phyloP scores from a whole-genome alignment of 2,888 invertebrate species.

The Ornithoptera alexandrae region DNA sequence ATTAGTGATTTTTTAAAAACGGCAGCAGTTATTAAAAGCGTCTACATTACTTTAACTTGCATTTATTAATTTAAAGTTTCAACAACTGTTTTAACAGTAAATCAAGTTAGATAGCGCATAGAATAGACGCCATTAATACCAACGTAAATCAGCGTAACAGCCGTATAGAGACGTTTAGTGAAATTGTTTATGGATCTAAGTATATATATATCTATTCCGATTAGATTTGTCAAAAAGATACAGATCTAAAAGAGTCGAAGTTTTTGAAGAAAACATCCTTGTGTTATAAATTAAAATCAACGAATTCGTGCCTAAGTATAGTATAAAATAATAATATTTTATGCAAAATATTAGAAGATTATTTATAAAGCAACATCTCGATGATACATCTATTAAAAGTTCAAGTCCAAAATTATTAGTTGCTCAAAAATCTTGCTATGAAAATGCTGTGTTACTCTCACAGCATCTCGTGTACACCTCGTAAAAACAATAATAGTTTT shows the following conservation, averaged over 20 bases:
- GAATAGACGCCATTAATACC: conserved; percentile 25
- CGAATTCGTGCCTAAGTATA: not conserved
- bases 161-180: conserved; percentile 23
- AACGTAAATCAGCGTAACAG: conserved; percentile 25
- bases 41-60: conserved; percentile 10
- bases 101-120: conserved; percentile 21
- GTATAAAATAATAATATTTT: not conserved
- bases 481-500: too few species aligned
- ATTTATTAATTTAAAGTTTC: conserved; percentile 29
- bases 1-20: too few species aligned
- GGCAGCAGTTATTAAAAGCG: too few species aligned
- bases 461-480: too few species aligned
- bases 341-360: not conserved
- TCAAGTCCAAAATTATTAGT: too few species aligned
- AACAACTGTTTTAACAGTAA: conserved; percentile 20
- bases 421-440: too few species aligned
- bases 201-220: conserved; percentile 21
- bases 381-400: not conserved
- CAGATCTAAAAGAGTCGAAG: not conserved
- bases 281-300: not conserved
- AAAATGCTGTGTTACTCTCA: too few species aligned
- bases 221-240: not conserved
- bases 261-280: not conserved
- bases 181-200: conserved; percentile 12
- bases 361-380: not conserved